phyloP scores from a whole-genome alignment of 2,113 vertebrate species.

The Craseonycteris thonglongyai region DNA sequence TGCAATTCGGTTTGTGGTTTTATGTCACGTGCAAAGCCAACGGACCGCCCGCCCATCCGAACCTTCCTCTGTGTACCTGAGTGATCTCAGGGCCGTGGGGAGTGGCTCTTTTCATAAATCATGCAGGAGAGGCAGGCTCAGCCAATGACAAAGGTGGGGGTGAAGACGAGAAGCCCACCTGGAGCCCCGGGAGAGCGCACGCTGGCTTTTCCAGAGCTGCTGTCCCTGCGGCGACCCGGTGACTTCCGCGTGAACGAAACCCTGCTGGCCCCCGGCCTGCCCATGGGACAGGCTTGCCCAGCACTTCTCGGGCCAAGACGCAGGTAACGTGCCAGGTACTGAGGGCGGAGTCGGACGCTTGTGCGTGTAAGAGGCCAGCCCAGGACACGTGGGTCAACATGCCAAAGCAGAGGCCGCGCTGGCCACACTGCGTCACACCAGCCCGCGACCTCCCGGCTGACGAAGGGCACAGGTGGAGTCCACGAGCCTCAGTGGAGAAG shows the following conservation, averaged over 20 bases:
- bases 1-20: neutral
- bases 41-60: fast-evolving
- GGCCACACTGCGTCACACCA: too few species aligned
- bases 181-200: neutral
- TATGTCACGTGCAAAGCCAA: neutral
- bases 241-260: neutral
- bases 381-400: too few species aligned
- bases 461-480: too few species aligned
- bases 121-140: neutral
- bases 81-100: too few species aligned
- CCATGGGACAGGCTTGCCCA: neutral
- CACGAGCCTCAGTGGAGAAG: too few species aligned
- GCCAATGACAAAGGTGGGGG: neutral
- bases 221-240: fast-evolving
- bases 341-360: too few species aligned
- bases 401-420: too few species aligned
- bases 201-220: neutral
- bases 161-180: neutral
- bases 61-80: neutral
- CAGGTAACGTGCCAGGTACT: neutral
- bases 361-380: too few species aligned
- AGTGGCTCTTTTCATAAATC: neutral
- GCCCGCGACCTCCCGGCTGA: too few species aligned
- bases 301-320: neutral
- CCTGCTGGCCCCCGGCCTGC: neutral